phyloP scores from a whole-genome alignment of 1,140 invertebrate species.

The Gyrodactylus bullatarudis region DNA sequence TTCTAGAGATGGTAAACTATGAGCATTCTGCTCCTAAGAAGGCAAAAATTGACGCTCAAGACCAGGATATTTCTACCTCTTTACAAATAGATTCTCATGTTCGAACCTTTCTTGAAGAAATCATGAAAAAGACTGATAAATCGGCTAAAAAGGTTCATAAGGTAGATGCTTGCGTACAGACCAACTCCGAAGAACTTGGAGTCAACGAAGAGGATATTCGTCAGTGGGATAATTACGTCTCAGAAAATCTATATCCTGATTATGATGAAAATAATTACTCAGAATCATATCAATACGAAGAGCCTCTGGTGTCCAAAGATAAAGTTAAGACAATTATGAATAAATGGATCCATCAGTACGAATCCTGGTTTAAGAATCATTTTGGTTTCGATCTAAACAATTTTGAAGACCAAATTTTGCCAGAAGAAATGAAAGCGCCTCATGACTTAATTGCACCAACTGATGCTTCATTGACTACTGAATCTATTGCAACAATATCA shows the following conservation, averaged over 20 bases:
- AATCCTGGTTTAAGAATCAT: not conserved
- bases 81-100: not conserved
- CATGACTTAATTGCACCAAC: too few species aligned
- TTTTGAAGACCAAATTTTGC: too few species aligned
- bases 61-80: too few species aligned
- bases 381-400: not conserved
- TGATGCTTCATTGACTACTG: too few species aligned
- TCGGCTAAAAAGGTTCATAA: not conserved
- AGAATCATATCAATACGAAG: not conserved
- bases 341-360: not conserved
- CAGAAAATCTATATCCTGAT: not conserved
- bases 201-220: not conserved
- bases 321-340: not conserved
- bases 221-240: not conserved
- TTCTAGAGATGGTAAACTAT: not conserved
- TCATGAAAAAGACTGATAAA: not conserved
- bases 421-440: too few species aligned
- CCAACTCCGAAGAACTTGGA: not conserved
- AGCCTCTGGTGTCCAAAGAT: not conserved
- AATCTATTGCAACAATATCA: too few species aligned
- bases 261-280: not conserved
- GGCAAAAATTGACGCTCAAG: not conserved
- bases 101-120: not conserved
- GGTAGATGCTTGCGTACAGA: not conserved
- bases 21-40: not conserved